Evolutionary conservation across 2,113 vertebrate genomes (phyloP).

Genomic region (Ascaphus truei): DNA sequence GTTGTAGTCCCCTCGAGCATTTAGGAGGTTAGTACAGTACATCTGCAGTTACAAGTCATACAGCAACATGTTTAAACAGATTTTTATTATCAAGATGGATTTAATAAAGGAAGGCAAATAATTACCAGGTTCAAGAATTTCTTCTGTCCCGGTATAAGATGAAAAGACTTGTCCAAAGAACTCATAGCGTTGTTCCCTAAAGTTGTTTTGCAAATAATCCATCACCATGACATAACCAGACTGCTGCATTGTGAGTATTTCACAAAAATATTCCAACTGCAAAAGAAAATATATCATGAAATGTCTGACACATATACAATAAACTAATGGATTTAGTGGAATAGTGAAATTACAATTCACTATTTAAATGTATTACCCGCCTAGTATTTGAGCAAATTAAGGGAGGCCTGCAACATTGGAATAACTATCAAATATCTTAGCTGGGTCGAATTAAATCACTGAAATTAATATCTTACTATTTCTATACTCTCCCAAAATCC

Average conservation of each 20-base stretch:
- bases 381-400: too few relatives aligned
- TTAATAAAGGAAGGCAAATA: neutral
- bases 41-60: too few relatives aligned
- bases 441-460: too few relatives aligned
- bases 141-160: constrained; percentile 91
- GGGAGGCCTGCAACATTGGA: too few relatives aligned
- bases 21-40: neutral
- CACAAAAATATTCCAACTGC: constrained; percentile 90
- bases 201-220: constrained; percentile 98
- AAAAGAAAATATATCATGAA: constrained; percentile 35
- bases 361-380: too few relatives aligned
- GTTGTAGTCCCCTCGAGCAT: neutral
- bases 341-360: too few relatives aligned
- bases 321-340: too few relatives aligned
- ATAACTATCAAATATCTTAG: too few relatives aligned
- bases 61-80: neutral
- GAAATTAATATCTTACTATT: too few relatives aligned
- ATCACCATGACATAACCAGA: constrained; percentile 95
- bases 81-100: constrained; percentile 1
- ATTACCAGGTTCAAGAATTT: constrained; percentile 82
- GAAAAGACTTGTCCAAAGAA: constrained; percentile 92
- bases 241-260: constrained; percentile 97
- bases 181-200: constrained; percentile 81
- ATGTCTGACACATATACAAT: too few relatives aligned
- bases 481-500: too few relatives aligned